These are phyloP conservation scores for Hyalella azteca DNA, from an alignment of 2,888 invertebrate species.

Conservation along the genomic window DNA sequence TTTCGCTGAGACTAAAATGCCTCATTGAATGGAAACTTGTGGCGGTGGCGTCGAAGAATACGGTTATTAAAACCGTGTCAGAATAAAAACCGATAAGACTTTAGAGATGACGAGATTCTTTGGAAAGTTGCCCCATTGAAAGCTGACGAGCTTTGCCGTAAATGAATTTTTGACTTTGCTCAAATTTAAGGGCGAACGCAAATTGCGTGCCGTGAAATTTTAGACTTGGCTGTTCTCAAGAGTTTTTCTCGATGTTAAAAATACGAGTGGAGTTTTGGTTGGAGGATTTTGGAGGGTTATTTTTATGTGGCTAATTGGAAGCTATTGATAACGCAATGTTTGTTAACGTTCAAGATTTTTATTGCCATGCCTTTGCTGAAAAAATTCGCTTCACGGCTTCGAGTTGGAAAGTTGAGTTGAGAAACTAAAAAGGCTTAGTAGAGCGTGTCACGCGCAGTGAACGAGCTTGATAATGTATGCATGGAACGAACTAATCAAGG, in stretches of 20 bases:
- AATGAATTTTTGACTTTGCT: conserved; percentile 12
- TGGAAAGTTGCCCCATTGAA: conserved; percentile 26
- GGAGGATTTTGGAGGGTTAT: not conserved
- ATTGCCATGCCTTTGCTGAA: not conserved
- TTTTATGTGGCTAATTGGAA: conserved; percentile 18
- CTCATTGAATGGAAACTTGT: conserved; percentile 36
- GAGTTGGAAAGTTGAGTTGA: too few species aligned
- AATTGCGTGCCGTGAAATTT: conserved; percentile 27
- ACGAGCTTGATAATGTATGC: too few species aligned
- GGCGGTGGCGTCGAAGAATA: conserved; percentile 21
- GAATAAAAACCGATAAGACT: conserved; percentile 36
- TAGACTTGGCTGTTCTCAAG: not conserved
- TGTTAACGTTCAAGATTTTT: conserved; percentile 19
- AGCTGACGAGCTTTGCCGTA: conserved; percentile 27
- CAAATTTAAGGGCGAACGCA: conserved; percentile 21
- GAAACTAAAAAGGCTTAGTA: too few species aligned
- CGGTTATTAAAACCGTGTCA: conserved; percentile 16
- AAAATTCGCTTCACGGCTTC: not conserved
- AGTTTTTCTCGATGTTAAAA: not conserved
- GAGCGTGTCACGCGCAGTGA: not conserved
- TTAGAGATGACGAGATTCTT: conserved; percentile 27
- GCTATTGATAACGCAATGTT: conserved; percentile 34
- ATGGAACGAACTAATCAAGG: too few species aligned
- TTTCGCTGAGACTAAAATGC: conserved; percentile 19
- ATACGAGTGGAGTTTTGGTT: conserved; percentile 27